These are phyloP conservation scores for Calephelis virginiensis DNA, from an alignment of 1,140 invertebrate species.

Conservation along the genomic window DNA sequence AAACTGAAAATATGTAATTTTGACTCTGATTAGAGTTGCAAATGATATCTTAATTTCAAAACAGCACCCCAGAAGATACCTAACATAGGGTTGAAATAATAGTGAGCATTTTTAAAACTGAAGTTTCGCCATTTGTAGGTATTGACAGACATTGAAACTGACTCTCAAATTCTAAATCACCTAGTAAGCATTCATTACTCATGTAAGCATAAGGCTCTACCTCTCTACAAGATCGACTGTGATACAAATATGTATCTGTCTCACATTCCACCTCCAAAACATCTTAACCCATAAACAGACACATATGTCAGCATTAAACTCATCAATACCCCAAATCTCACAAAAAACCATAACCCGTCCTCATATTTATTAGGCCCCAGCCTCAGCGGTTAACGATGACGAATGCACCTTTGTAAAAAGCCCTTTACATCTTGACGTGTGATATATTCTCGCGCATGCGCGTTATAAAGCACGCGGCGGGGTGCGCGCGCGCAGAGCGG, in stretches of 20 bases:
- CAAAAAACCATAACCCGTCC: slow-evolving; percentile 49
- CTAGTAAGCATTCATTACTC: no score
- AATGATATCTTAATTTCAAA: no score
- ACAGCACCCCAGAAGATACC: no score
- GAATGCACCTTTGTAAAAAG: slow-evolving; percentile 70
- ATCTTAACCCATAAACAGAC: slow-evolving; percentile 11
- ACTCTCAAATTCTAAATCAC: no score
- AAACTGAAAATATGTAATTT: no score
- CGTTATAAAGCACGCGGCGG: slow-evolving; percentile 66
- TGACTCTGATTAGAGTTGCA: no score
- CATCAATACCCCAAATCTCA: slow-evolving; percentile 27
- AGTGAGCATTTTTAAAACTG: no score
- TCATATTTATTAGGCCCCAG: slow-evolving; percentile 39
- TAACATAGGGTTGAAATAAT: no score
- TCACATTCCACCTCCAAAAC: slow-evolving; percentile 8
- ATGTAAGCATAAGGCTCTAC: no score
- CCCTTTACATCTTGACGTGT: slow-evolving; percentile 64
- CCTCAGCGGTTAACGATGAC: slow-evolving; percentile 68
- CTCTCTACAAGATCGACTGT: no score
- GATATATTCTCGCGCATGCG: slow-evolving; percentile 65
- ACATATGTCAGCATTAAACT: slow-evolving; percentile 14
- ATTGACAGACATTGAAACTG: no score
- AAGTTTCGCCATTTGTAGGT: no score
- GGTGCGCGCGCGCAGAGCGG: slow-evolving; percentile 58
- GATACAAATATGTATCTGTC: not conserved